Evolutionary conservation across 92 coral and sea anemone species (phyloP), one percentile per base, ranked within the genome.

Genomic region (Virgularia gustaviana): DNA sequence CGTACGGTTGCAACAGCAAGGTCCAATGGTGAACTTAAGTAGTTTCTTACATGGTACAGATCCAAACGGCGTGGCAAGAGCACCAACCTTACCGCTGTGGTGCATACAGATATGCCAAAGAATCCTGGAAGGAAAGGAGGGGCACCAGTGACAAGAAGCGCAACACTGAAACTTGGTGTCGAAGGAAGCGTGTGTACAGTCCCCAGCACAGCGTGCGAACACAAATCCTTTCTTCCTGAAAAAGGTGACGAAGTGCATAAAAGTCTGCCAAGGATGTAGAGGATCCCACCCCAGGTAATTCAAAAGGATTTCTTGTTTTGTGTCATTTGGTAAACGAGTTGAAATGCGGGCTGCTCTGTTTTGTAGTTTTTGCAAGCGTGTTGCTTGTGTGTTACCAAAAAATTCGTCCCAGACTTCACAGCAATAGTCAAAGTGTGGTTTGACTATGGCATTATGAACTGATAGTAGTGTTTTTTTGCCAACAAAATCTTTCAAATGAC

Each of bases 231-330:
- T 79, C 76, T 72, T 24, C 53, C 33, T 72, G 7, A 80, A 80
- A 49, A 34, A 72, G 42, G 59, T 72, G 33, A 44, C 62, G 32
- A 31, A 37, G 10, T 56, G 75, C 2, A 80, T 72, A 9, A n/a
- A 80, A 63, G 79, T 72, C 9, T 72, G 79, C 68, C 84, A 72
- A 36, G 79, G 84, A 2, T 72, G 78, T 32, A 70, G 83, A 57
- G 62, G 78, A 9, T 38, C 71, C 0, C n/a, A n/a, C n/a, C n/a
- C n/a, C 36, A 57, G 24, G 61, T n/a, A n/a, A n/a, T n/a, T n/a
- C n/a, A n/a, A n/a, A n/a, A n/a, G n/a, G n/a, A n/a, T n/a, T n/a
- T n/a, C n/a, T n/a, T n/a, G n/a, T n/a, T n/a, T n/a, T n/a, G n/a
- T n/a, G n/a, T n/a, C n/a, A n/a, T n/a, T n/a, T n/a, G n/a, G n/a